phyloP scores from a whole-genome alignment of 2,888 invertebrate species.

The Drosophila prostipennis region DNA sequence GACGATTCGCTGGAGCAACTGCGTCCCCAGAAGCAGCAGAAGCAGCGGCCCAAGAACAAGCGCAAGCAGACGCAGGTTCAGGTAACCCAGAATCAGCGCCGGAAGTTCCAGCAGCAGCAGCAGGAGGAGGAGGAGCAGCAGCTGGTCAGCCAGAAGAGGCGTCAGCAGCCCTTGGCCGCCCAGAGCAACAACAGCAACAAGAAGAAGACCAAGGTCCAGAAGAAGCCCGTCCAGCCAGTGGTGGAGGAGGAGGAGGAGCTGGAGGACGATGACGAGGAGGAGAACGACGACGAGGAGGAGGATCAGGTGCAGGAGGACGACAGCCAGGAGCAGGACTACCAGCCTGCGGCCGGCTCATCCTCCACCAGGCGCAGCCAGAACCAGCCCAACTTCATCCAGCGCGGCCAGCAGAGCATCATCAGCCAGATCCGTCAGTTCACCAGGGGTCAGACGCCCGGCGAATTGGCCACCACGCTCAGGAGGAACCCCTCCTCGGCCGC shows the following conservation, averaged over 20 bases:
- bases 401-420: slow-evolving; percentile 72
- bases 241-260: slow-evolving; percentile 41
- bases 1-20: slow-evolving; percentile 51
- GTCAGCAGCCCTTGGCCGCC: slow-evolving; percentile 24
- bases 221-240: slow-evolving; percentile 29
- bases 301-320: slow-evolving; percentile 26
- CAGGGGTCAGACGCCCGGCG: slow-evolving; percentile 65
- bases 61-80: slow-evolving; percentile 10
- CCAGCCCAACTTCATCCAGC: slow-evolving; percentile 70
- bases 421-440: slow-evolving; percentile 77
- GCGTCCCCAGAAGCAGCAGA: slow-evolving; percentile 34
- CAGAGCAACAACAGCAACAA: neutral
- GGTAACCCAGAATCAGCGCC: neutral
- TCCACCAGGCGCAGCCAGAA: slow-evolving; percentile 47
- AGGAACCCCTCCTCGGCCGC: slow-evolving; percentile 21
- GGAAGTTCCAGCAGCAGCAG: slow-evolving; percentile 15
- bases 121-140: slow-evolving; percentile 7
- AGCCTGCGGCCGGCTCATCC: neutral
- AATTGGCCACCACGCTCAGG: slow-evolving; percentile 51
- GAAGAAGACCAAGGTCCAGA: slow-evolving; percentile 42
- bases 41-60: slow-evolving; percentile 25
- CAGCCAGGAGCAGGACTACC: slow-evolving; percentile 14
- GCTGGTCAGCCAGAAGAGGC: slow-evolving; percentile 41
- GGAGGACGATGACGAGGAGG: slow-evolving; percentile 33
- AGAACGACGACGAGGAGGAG: slow-evolving; percentile 5